Conservation (phyloP, 2,888 invertebrate genomes). For the Diaprepes abbreviatus region DNA sequence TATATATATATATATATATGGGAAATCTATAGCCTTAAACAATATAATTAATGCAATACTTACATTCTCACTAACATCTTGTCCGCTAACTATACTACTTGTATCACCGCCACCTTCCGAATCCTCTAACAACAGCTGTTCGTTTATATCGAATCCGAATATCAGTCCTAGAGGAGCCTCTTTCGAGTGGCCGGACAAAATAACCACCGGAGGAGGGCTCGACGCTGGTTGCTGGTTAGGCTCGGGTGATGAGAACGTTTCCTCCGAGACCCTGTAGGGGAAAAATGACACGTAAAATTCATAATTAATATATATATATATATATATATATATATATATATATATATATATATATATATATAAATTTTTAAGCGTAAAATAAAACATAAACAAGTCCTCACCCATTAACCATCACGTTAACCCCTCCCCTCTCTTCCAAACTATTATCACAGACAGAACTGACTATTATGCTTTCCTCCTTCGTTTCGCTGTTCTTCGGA, state of each 20-base stretch:
- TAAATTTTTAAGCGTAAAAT: no score
- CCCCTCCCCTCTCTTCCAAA: conserved; percentile 24
- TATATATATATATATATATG: no score
- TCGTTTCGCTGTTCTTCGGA: conserved; percentile 7
- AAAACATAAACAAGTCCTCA: no score
- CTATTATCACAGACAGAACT: conserved; percentile 47
- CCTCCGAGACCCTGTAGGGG: conserved; percentile 32
- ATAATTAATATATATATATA: no score
- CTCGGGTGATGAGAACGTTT: conserved; percentile 30
- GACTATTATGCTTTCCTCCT: conserved; percentile 5
- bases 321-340: no score
- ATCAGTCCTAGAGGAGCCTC: conserved; percentile 78
- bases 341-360: no score
- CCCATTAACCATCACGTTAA: conserved; percentile 39
- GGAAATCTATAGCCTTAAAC: no score
- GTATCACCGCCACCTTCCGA: conserved; percentile 31
- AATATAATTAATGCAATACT: conserved; percentile 22
- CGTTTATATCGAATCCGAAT: conserved; percentile 86
- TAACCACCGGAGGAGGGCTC: conserved; percentile 79
- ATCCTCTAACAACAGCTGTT: conserved; percentile 74
- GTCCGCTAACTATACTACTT: conserved; percentile 33
- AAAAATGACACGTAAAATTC: no score
- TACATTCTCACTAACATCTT: conserved; percentile 46
- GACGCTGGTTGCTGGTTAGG: conserved; percentile 15
- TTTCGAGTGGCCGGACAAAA: conserved; percentile 74